Conservation (phyloP, 2,888 invertebrate genomes). For the Meta bourneti region DNA sequence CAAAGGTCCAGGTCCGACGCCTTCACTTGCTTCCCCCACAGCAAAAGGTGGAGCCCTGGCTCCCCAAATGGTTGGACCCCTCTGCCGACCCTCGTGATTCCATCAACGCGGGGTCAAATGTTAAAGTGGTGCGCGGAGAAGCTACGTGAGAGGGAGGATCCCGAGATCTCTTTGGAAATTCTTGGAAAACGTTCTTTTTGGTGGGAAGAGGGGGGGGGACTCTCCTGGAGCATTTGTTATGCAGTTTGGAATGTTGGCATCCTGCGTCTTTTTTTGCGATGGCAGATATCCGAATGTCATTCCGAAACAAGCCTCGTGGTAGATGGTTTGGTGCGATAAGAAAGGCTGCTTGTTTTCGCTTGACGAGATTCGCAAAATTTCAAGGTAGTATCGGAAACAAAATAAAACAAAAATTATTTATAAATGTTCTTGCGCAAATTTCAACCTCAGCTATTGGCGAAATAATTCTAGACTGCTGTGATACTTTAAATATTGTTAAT, state of each 20-base stretch:
- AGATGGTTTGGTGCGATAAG: no score
- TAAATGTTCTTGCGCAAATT: no score
- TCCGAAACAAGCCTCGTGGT: slow-evolving; percentile 9
- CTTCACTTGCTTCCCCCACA: background rate
- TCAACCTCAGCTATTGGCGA: no score
- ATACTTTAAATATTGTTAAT: no score
- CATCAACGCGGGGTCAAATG: slow-evolving; percentile 51
- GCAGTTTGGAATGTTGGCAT: slow-evolving; percentile 44
- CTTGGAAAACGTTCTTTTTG: slow-evolving; percentile 40
- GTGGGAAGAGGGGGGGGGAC: slow-evolving; percentile 10
- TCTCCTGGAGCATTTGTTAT: slow-evolving; percentile 8
- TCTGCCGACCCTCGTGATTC: slow-evolving; percentile 8
- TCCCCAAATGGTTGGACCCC: slow-evolving; percentile 20
- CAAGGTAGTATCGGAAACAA: no score
- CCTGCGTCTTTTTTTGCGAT: slow-evolving; percentile 20
- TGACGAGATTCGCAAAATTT: no score
- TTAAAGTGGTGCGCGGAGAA: slow-evolving; percentile 26
- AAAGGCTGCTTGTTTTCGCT: no score
- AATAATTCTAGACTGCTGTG: no score
- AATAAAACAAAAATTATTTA: no score
- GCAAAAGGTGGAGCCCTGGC: background rate
- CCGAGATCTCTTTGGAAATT: slow-evolving; percentile 9
- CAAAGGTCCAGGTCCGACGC: background rate
- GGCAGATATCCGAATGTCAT: slow-evolving; percentile 8
- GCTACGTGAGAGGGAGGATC: background rate